Conservation (phyloP, 2,888 invertebrate species). For the Junonia oenone region DNA sequence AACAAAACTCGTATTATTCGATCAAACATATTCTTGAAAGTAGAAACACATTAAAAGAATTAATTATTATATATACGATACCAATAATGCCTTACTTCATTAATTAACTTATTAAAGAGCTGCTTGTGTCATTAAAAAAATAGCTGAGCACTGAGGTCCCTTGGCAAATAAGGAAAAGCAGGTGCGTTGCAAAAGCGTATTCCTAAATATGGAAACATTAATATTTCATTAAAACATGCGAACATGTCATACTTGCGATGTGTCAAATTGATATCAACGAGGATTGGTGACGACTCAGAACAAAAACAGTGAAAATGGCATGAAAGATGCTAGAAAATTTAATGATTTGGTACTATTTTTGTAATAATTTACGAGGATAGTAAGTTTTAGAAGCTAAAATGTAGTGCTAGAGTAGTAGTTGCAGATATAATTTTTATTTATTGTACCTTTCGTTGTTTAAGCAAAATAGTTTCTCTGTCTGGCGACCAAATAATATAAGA, state of each 20-base stretch:
- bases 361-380: no score
- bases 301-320: neutral
- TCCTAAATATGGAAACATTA: constrained; percentile 47
- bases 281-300: neutral
- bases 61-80: neutral
- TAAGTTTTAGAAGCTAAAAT: no score
- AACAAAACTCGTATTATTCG: neutral
- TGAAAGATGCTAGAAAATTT: no score
- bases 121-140: constrained; percentile 12
- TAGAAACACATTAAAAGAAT: neutral
- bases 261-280: constrained; percentile 59
- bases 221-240: constrained; percentile 37
- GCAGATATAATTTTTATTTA: no score
- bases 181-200: constrained; percentile 30
- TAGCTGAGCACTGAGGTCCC: neutral
- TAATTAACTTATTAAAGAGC: constrained; percentile 8
- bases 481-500: no score
- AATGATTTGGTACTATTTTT: neutral
- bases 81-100: neutral
- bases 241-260: constrained; percentile 46
- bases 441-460: no score
- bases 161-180: constrained; percentile 38
- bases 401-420: no score
- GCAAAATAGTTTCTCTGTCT: no score
- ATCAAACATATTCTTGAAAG: neutral